Evolutionary conservation across 2,113 vertebrate species (phyloP), one percentile per base, ranked within the genome.

Genomic region (Neotragus pygmaeus): DNA sequence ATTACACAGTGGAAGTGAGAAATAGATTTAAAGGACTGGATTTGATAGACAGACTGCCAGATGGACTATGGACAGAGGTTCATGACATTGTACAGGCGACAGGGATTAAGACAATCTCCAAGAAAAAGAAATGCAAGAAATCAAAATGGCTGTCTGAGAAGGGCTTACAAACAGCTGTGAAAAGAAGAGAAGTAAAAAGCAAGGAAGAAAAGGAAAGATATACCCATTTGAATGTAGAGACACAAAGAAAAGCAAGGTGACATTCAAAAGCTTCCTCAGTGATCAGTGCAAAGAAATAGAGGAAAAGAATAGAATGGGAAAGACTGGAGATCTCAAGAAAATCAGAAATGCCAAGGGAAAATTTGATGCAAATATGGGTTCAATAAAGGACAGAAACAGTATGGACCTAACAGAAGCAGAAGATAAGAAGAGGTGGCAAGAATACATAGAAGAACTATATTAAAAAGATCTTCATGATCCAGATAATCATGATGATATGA

Each of bases 21-120:
- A 66, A 66, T 66, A 66, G 33, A 36, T 36, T 21, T 66, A 66
- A 66, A 4, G 8, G 33, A 19, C 33, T 36, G 11, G 33, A 36
- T 66, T 16, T 66, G 33, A 70, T 36, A 36, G 33, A 70, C 17
- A 70, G n/a, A 70, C 9, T 70, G 17, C 8, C 17, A 0, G 17
- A 70, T 36, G 64, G 36, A 70, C n/a, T 36, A 36, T 36, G 64
- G n/a, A 70, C 4, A 5, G n/a, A 36, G 17, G n/a, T 21, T 70
- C 9, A 0, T 36, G 17, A 36, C n/a, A 11, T 21, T 70, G 17
- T 21, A 1, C n/a, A 70, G n/a, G 9, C 36, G 4, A 70, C 64
- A 70, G n/a, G 17, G 17, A 70, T 21, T 19, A 36, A 70, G 17
- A 21, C 17, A 19, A 70, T 36, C 4, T 9, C 9, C 64, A 36